Percentiles rank a stretch among this genome's conserved stretches.
phyloP scores from a whole-genome alignment of 1,140 invertebrate genomes.

The Brachionus rotundiformis region DNA sequence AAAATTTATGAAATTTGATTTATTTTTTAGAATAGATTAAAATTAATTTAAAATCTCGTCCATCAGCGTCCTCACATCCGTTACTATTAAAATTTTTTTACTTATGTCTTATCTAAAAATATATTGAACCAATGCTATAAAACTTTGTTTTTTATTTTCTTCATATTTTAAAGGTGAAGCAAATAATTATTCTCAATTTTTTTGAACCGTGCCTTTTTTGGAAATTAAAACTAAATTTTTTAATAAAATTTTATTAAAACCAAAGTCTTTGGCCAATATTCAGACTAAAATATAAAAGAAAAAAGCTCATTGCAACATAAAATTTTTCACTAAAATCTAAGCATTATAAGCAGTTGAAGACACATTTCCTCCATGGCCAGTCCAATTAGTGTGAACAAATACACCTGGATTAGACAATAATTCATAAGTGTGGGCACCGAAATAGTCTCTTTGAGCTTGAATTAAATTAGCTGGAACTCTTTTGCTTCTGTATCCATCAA shows the following conservation, averaged over 20 bases:
- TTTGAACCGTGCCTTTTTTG: no score
- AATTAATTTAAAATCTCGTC: no score
- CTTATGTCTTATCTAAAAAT: no score
- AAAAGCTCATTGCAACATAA: neutral
- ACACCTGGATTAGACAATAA: slow-evolving; percentile 79
- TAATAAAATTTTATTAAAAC: neutral
- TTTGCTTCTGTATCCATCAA: slow-evolving; percentile 85
- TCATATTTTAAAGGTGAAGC: no score
- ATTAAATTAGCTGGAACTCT: slow-evolving; percentile 86
- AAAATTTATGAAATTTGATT: no score
- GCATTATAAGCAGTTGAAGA: slow-evolving; percentile 88
- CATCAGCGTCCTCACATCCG: no score
- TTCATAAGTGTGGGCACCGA: slow-evolving; percentile 98
- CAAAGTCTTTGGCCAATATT: neutral
- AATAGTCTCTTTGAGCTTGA: slow-evolving; percentile 95
- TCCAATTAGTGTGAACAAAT: slow-evolving; percentile 98
- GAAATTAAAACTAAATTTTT: neutral
- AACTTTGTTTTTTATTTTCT: no score
- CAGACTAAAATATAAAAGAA: neutral
- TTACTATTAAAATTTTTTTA: no score
- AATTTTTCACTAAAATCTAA: slow-evolving; percentile 64
- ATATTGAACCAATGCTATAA: no score
- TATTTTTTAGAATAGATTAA: no score
- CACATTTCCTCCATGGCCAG: slow-evolving; percentile 90
- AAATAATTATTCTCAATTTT: no score